These are phyloP conservation scores for Zygothrica quintamaculata DNA, from an alignment of 2,888 invertebrate species.

Conservation along the genomic window DNA sequence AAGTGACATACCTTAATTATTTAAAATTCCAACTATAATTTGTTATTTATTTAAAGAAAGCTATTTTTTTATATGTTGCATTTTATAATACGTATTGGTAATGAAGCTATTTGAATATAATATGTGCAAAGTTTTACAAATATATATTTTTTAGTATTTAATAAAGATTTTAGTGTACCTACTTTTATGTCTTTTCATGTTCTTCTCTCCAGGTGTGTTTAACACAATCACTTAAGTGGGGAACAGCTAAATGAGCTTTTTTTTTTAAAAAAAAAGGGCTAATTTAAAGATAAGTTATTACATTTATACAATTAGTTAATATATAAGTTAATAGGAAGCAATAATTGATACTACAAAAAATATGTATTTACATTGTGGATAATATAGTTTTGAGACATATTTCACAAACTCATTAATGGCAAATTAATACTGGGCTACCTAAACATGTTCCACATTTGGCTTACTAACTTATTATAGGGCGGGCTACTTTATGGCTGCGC, in stretches of 20 bases:
- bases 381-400: neutral
- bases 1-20: conserved; percentile 33
- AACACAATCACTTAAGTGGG: conserved; percentile 77
- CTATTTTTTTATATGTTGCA: conserved; percentile 32
- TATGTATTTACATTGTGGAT: conserved; percentile 17
- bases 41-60: conserved; percentile 39
- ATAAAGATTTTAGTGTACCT: conserved; percentile 60
- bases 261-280: too few species aligned
- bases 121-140: conserved; percentile 45
- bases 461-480: conserved; percentile 50
- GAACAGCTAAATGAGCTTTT: conserved; percentile 53
- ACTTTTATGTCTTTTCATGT: conserved; percentile 72
- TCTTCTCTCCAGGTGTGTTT: conserved; percentile 77
- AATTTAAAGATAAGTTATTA: too few species aligned
- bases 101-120: conserved; percentile 49
- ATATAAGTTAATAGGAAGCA: conserved; percentile 37
- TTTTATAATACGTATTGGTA: conserved; percentile 70
- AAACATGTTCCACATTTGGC: conserved; percentile 52
- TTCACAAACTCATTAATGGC: conserved; percentile 19
- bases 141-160: conserved; percentile 46
- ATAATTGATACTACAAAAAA: conserved; percentile 10
- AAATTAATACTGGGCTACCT: conserved; percentile 62
- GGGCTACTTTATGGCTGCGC: conserved; percentile 57
- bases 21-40: conserved; percentile 49
- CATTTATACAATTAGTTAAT: conserved; percentile 33